Base-by-base conservation (phyloP, 2,888 invertebrate genomes). In the Oxytorus armatus region DNA sequence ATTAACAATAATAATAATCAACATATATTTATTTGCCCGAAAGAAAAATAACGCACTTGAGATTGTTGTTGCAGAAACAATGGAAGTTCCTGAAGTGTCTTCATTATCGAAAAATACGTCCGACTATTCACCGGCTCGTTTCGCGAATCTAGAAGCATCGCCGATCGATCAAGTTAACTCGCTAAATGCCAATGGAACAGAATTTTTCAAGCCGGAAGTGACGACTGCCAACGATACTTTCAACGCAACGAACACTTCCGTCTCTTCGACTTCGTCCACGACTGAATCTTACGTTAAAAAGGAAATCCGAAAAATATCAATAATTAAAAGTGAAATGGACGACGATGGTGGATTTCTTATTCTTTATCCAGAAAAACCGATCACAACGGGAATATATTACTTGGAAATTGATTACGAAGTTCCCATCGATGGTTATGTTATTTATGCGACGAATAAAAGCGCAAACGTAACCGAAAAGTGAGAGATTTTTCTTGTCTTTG, bases 341-440 rank as follows among this genome's bases (percentile, higher is more conserved):
- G 81, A 82, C 11, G 73, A 79, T 3, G 84, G 81, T n/a, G 88
- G 85, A 55, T 77, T 87, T 59, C 85, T 88, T 69, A 83, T 86
- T 8, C 77, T 90, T 72, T 74, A 84, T 72, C 81, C 86, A 8
- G 82, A 39, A 4, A 79, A 70, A 0, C 61, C 77, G 0, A 79
- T 90, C 2, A 65, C 65, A 3, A 18, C 47, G 0, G 90, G 90
- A 59, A 75, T 65, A 47, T 90, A 90, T 78, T 82, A 75, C 10
- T 68, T 90, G 68, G 86, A 88, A 72, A 86, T 90, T 47, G 85
- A 87, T 66, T 90, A 89, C 66, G 85, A 90, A 55, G 72, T 83
- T 44, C 68, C 63, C 0, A 57, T 83, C 1, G 82, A 84, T 55
- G 79, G 72, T 55, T 76, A 82, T 18, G 83, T 77, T 3, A 25